phyloP scores from a whole-genome alignment of 1,140 invertebrate genomes.

The Orchestia grillus region DNA sequence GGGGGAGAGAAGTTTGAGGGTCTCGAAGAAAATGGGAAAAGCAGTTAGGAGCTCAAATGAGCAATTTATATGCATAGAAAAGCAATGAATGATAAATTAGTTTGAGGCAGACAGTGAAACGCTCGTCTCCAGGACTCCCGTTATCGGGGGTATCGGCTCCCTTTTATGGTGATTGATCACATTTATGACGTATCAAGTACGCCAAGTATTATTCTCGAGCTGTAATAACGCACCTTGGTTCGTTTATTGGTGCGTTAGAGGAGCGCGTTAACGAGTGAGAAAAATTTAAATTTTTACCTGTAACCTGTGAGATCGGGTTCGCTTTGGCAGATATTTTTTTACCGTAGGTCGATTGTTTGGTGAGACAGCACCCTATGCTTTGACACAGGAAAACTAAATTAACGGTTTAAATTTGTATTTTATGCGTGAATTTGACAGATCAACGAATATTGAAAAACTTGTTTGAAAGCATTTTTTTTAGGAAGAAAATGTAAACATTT shows the following conservation, averaged over 20 bases:
- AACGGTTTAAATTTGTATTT: too few species aligned
- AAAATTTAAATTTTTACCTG: not conserved
- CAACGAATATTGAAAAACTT: too few species aligned
- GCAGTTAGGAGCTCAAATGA: constrained; percentile 11
- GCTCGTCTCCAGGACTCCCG: not conserved
- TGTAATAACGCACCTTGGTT: not conserved
- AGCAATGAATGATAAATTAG: constrained; percentile 43
- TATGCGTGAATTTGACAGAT: too few species aligned
- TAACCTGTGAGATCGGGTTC: not conserved
- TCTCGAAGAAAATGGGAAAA: constrained; percentile 24
- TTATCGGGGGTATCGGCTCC: not conserved
- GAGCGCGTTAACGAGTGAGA: not conserved
- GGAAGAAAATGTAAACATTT: too few species aligned
- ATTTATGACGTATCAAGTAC: not conserved
- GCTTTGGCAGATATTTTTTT: too few species aligned
- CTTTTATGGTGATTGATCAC: constrained; percentile 22
- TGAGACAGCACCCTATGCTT: too few species aligned
- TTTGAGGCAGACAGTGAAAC: constrained; percentile 14
- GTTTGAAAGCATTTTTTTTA: too few species aligned
- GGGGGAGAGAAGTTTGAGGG: not conserved
- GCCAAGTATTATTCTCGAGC: constrained; percentile 4
- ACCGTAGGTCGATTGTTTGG: too few species aligned
- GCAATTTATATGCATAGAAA: constrained; percentile 47
- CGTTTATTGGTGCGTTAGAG: not conserved
- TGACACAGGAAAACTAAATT: too few species aligned